Conservation (phyloP, 1,140 invertebrate genomes). For the Frieseomelitta varia region DNA sequence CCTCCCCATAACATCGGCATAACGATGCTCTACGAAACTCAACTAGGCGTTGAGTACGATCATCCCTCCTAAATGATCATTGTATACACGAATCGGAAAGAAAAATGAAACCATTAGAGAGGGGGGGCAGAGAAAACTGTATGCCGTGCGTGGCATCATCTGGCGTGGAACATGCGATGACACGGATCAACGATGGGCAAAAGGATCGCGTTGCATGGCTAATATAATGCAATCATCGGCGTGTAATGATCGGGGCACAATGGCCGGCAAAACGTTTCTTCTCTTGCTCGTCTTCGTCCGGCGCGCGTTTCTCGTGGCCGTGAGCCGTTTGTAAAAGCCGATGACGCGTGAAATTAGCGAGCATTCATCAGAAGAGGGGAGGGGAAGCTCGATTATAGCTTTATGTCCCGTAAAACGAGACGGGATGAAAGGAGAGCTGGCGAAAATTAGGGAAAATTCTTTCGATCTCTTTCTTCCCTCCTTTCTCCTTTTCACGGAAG, state of each 20-base stretch:
- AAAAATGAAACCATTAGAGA: neutral
- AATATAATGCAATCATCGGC: slow-evolving; percentile 75
- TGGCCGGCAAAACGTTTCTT: slow-evolving; percentile 54
- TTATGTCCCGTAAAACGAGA: slow-evolving; percentile 54
- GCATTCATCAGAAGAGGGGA: slow-evolving; percentile 71
- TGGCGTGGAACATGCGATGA: slow-evolving; percentile 54
- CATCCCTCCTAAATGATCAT: no score
- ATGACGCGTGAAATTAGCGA: slow-evolving; percentile 80
- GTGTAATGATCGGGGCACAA: slow-evolving; percentile 69
- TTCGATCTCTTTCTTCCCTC: neutral
- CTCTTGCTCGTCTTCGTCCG: slow-evolving; percentile 35
- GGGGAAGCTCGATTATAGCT: slow-evolving; percentile 50
- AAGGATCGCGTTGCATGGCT: slow-evolving; percentile 73
- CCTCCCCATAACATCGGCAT: no score
- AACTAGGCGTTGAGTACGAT: no score
- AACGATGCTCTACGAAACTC: no score
- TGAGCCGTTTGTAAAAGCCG: slow-evolving; percentile 77
- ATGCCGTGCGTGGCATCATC: slow-evolving; percentile 29
- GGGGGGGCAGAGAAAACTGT: neutral
- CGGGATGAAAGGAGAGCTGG: neutral
- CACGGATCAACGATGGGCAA: slow-evolving; percentile 76
- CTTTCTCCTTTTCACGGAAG: neutral
- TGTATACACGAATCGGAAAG: no score
- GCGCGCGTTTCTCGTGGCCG: slow-evolving; percentile 33
- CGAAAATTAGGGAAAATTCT: slow-evolving; percentile 23